Base-by-base conservation (phyloP, 2,113 vertebrate species). In the Hippolais icterina region DNA sequence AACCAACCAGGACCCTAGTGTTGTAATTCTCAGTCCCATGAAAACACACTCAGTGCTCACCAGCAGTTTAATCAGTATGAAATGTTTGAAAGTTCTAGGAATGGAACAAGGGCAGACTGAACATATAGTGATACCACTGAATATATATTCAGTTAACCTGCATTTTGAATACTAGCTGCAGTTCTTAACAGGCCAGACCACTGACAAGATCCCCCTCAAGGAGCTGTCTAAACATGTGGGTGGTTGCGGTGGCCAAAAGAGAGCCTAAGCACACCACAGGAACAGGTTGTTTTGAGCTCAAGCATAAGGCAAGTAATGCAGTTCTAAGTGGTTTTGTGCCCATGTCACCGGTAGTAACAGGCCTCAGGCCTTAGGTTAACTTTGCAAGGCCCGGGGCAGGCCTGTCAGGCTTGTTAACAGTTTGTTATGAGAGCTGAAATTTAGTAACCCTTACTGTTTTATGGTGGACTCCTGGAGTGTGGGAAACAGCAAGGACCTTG, bases 351-450 rank as follows among this genome's bases (percentile, higher is more conserved):
- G 12, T 10, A 27, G 15, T 2, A 23, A 57, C 10, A 75, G 59
- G 59, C 46, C 33, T 37, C 39, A 52, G 42, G 63, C 39, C 35
- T 41, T 15, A 41, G 33, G 17, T 29, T 66, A 53, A 28, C n/a
- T 23, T 7, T 24, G 16, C 54, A 33, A 42, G 35, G 50, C 17
- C 23, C 25, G 0, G 1, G 10, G 14, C 12, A 39, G 29, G 24
- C 39, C 18, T 1, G 1, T 24, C 15, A 31, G 54, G 15, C 19
- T 85, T 0, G 0, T 35, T 23, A 35, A 15, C 6, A 52, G 21
- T 23, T 23, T 42, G 10, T 54, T 18, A n/a, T 1, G 10, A 47
- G 41, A 64, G 41, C 8, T 25, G 49, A 28, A 70, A 7, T 23
- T 61, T 47, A 23, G 0, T 24, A 71, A 47, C n/a, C n/a, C 11